phyloP scores from a whole-genome alignment of 1,140 invertebrate genomes.

The Pseudomyrmex sp. region DNA sequence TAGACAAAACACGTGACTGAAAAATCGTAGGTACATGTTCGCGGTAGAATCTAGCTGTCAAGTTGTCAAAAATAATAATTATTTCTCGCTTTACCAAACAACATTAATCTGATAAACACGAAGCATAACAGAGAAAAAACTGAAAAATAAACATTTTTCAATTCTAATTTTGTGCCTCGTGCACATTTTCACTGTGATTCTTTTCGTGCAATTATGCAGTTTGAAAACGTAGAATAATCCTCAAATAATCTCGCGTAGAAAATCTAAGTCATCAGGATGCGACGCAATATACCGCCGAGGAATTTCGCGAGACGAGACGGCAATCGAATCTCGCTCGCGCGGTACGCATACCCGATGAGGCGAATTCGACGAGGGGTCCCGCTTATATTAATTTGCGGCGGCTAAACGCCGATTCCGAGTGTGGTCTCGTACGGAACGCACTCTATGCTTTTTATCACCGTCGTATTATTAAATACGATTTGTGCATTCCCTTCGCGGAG shows the following conservation, averaged over 20 bases:
- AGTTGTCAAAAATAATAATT: neutral
- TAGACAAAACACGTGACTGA: conserved; percentile 21
- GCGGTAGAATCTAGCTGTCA: neutral
- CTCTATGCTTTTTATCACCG: conserved; percentile 74
- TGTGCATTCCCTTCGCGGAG: conserved; percentile 78
- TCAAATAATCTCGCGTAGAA: conserved; percentile 36
- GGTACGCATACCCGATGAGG: conserved; percentile 75
- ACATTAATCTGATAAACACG: neutral
- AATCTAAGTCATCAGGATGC: conserved; percentile 69
- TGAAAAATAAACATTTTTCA: neutral
- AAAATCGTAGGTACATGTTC: neutral
- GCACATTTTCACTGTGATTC: neutral
- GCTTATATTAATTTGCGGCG: conserved; percentile 79
- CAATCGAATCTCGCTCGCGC: conserved; percentile 72
- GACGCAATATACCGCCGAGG: conserved; percentile 51
- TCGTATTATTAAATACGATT: conserved; percentile 84
- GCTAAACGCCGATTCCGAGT: conserved; percentile 76
- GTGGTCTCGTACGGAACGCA: conserved; percentile 70
- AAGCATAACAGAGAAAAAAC: neutral
- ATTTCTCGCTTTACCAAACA: neutral
- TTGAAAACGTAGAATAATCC: conserved; percentile 18
- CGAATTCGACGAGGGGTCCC: conserved; percentile 51
- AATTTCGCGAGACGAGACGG: conserved; percentile 68
- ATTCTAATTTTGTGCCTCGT: neutral
- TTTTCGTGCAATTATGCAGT: neutral